Evolutionary conservation across 2,888 invertebrate species (phyloP), one percentile per base, ranked within the genome.

Genomic region (Phytoseiulus persimilis): DNA sequence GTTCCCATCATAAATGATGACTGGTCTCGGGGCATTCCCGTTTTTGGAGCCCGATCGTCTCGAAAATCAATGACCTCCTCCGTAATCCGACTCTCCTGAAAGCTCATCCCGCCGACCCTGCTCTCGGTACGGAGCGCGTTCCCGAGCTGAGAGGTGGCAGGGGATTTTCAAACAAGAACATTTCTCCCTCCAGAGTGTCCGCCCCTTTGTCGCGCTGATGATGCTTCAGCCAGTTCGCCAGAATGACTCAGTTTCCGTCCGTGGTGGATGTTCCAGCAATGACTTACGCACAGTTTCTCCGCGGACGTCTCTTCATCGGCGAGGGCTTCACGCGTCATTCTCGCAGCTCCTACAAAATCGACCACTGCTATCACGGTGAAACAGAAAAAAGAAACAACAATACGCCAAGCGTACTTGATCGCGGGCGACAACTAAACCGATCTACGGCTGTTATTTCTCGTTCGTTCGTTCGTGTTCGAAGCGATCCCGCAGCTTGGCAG

Each of bases 331-430:
- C 65, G 65, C 65, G 65, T 65, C 65, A 65, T 65, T 65, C 65
- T 65, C 65, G 65, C 65, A 65, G 65, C 65, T 65, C 65, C 65
- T 65, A 65, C 65, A 65, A 65, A 65, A 65, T 65, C 65, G 65
- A 65, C 65, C 65, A 65, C 65, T 65, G 65, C 65, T 65, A 65
- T 65, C 65, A 65, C 65, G 28, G 65, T 65, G 65, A 65, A 23
- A 65, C 65, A 65, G 65, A 65, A 65, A 65, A 65, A 65, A 65
- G 65, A 28, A 65, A 65, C 65, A 65, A 65, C 65, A 65, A 65
- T 65, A 65, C 65, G 65, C 28, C 18, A 28, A 28, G 65, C 65
- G 65, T 65, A 65, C 65, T 3, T 65, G 65, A 65, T 65, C 65
- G 65, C 65, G 14, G 65, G 65, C 65, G 65, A 2, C 1, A 65